These are phyloP conservation scores for Tarsius wallacei DNA, from an alignment of 2,797 vertebrate species.

Conservation along the genomic window DNA sequence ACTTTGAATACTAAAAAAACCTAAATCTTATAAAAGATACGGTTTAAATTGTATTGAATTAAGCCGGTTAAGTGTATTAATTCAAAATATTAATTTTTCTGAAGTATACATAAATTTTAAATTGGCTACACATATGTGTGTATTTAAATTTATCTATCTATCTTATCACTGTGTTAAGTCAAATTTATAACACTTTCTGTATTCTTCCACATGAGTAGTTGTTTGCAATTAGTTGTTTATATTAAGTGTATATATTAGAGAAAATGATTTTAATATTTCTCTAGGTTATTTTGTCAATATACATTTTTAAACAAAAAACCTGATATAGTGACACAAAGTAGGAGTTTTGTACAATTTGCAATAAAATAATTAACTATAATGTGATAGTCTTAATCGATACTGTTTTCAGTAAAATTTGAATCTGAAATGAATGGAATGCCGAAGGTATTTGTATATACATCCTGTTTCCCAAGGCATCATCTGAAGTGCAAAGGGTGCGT, in stretches of 20 bases:
- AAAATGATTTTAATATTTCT: not conserved
- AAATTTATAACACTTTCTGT: not conserved
- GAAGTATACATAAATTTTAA: not conserved
- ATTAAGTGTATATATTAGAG: not conserved
- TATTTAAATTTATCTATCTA: not conserved
- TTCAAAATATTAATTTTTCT: not conserved
- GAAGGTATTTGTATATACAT: not conserved
- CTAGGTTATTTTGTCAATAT: not conserved
- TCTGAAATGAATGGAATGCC: not conserved
- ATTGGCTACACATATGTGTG: not conserved
- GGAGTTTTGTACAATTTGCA: not conserved
- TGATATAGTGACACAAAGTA: not conserved
- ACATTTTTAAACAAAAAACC: not conserved
- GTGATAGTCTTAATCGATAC: not conserved
- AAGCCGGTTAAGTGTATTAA: not conserved
- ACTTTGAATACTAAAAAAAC: not conserved
- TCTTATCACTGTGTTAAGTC: not conserved
- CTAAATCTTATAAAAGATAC: not conserved
- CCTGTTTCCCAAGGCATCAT: not conserved
- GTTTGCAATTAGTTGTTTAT: not conserved
- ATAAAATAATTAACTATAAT: not conserved
- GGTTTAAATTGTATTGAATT: not conserved
- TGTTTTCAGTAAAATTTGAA: not conserved
- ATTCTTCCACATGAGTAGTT: not conserved
- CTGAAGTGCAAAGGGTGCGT: not conserved